A percentile compares a stretch with the other conserved stretches of the same genome.
These are phyloP conservation scores for Sipunculus nudus DNA, from an alignment of 2,888 invertebrate species.

Conservation along the genomic window DNA sequence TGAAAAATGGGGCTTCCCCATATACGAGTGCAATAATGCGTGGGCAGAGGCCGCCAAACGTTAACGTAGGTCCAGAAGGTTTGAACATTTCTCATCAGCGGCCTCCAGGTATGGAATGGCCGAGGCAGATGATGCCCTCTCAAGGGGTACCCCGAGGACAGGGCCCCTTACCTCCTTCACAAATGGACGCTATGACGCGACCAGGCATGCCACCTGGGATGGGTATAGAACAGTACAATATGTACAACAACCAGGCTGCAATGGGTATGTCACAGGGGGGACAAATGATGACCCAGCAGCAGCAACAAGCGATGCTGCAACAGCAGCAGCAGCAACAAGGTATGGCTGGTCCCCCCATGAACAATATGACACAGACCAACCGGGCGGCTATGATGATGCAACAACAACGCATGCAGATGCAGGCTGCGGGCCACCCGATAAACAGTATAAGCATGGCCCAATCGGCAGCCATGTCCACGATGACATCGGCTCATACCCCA, in stretches of 20 bases:
- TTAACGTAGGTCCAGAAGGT: slow-evolving; percentile 71
- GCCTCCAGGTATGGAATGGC: slow-evolving; percentile 68
- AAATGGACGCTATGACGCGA: no score
- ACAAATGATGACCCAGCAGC: no score
- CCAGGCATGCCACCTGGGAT: no score
- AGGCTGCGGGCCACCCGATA: no score
- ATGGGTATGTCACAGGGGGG: no score
- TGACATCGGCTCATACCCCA: slow-evolving; percentile 35
- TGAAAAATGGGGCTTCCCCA: slow-evolving; percentile 31
- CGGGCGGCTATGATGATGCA: background rate
- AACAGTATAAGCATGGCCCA: slow-evolving; percentile 50
- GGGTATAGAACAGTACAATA: no score
- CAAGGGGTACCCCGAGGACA: slow-evolving; percentile 58
- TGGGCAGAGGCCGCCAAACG: slow-evolving; percentile 72
- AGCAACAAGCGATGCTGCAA: background rate
- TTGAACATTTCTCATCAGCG: slow-evolving; percentile 68
- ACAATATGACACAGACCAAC: background rate
- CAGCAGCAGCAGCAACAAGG: slow-evolving; percentile 20
- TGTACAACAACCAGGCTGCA: no score
- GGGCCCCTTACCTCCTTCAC: background rate
- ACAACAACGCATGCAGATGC: slow-evolving; percentile 8
- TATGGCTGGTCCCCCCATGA: slow-evolving; percentile 4
- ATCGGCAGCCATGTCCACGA: slow-evolving; percentile 49
- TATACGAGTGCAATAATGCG: slow-evolving; percentile 63
- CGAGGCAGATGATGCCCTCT: slow-evolving; percentile 68